Evolutionary conservation across 2,888 invertebrate genomes (phyloP), one percentile per base, ranked within the genome.

Genomic region (Drosophila parthenogenetica): DNA sequence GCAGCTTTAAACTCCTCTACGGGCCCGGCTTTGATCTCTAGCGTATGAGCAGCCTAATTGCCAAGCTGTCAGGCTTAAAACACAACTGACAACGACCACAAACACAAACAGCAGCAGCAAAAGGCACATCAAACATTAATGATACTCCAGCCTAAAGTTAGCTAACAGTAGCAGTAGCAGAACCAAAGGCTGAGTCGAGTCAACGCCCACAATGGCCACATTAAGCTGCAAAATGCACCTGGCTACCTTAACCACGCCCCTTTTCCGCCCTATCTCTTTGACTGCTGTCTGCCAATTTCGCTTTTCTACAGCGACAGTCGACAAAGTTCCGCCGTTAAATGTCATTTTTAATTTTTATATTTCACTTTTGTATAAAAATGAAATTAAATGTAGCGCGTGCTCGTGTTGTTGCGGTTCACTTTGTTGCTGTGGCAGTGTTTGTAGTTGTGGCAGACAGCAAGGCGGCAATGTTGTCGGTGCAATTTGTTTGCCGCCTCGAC

Each of bases 311-410:
- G 46, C 50, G 87, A 73, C 85, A 72, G 69, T 58, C 68, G 81
- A 78, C 82, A 87, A 81, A 78, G 82, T 75, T 81, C 78, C 78
- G 68, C 87, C 55, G 79, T 87, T 82, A 87, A 82, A 87, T 82
- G 82, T 67, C 85, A 79, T 84, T 81, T 81, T 81, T 85, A 83
- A 83, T 84, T 84, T 87, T 64, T 73, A 70, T 76, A 68, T 84
- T 73, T 83, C 87, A 79, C 80, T 85, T 29, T 77, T 87, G 85
- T 81, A 83, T 81, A 73, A 87, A 83, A 81, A 77, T 86, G 71
- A 81, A 85, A 85, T 86, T 86, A 81, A 81, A 82, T 58, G 75
- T 61, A 5, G 25, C 25, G 25, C 25, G 25, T 25, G 25, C 25
- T 25, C 25, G 25, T 77, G 45, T 55, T 57, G 17, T 58, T 37